Percentiles rank a stretch among this genome's conserved stretches.
Evolutionary conservation across 1,140 invertebrate genomes (phyloP).

Genomic region (Pectinophora gossypiella): DNA sequence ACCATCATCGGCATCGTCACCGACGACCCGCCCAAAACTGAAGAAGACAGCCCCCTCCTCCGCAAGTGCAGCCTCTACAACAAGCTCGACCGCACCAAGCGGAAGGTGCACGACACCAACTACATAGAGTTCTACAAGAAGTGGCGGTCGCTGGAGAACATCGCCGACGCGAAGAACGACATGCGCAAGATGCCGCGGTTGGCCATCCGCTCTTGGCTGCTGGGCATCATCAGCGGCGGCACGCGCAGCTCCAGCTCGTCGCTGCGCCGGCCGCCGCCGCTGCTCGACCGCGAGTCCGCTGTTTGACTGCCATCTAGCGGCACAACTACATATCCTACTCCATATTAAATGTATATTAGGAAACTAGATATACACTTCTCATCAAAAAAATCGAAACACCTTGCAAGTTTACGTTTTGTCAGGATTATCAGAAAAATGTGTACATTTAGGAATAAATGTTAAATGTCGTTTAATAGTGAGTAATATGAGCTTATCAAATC

Average conservation of each 20-base stretch:
- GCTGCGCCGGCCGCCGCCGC: conserved; percentile 74
- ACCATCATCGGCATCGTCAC: conserved; percentile 69
- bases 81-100: conserved; percentile 49
- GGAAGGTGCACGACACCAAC: conserved; percentile 59
- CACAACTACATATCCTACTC: conserved; percentile 18
- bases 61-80: conserved; percentile 67
- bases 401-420: no score
- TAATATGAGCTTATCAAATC: no score
- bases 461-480: no score
- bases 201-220: conserved; percentile 81
- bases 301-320: conserved; percentile 33
- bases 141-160: conserved; percentile 86
- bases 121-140: conserved; percentile 79
- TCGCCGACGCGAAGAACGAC: conserved; percentile 73
- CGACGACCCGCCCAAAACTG: conserved; percentile 59
- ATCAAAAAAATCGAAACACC: no score
- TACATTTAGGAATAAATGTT: no score
- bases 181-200: conserved; percentile 66
- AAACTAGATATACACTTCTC: no score
- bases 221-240: conserved; percentile 81
- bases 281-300: conserved; percentile 66
- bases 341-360: conserved; percentile 43
- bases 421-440: no score
- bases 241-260: conserved; percentile 79
- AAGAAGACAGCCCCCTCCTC: conserved; percentile 68